A percentile compares a stretch with the other conserved stretches of the same genome.
Evolutionary conservation across 1,140 invertebrate genomes (phyloP).

Genomic region (Saccostrea glomerata): DNA sequence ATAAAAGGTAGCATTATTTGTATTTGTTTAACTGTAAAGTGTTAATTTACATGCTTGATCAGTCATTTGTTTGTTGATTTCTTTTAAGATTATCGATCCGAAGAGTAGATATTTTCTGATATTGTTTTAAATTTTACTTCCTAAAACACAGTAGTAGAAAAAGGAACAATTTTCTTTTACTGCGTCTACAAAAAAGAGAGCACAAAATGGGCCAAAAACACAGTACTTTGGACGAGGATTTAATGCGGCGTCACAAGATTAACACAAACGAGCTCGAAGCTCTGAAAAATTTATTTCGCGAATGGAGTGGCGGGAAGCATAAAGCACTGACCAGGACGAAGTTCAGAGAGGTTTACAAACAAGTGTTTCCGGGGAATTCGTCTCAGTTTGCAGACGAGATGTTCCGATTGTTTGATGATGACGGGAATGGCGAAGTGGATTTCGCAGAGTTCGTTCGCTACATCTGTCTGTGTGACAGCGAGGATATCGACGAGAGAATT

Average conservation of each 20-base stretch:
- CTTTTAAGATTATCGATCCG: not conserved
- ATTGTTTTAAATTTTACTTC: not conserved
- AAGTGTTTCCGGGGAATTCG: conserved; percentile 2
- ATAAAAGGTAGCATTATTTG: not conserved
- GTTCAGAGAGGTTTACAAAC: conserved; percentile 20
- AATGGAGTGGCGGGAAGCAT: not conserved
- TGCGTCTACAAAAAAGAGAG: not conserved
- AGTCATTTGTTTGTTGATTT: not conserved
- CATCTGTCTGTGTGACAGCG: conserved; percentile 40
- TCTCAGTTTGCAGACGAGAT: conserved; percentile 25
- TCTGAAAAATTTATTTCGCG: not conserved
- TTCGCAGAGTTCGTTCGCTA: conserved; percentile 14
- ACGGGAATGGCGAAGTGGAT: conserved; percentile 26
- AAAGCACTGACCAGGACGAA: not conserved
- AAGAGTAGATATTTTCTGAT: not conserved
- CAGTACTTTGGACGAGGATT: not conserved
- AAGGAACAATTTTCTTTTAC: not conserved
- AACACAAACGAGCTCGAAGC: not conserved
- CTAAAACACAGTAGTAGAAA: not conserved
- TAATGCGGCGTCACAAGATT: conserved; percentile 15
- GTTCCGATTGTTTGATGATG: conserved; percentile 15
- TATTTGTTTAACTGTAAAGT: not conserved
- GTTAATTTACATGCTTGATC: not conserved
- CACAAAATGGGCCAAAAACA: conserved; percentile 19
- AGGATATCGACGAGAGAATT: conserved; percentile 27